A percentile compares a stretch with the other conserved stretches of the same genome.
Conservation (phyloP, 2,888 invertebrate species). For the Chrysotoxum bicinctum region DNA sequence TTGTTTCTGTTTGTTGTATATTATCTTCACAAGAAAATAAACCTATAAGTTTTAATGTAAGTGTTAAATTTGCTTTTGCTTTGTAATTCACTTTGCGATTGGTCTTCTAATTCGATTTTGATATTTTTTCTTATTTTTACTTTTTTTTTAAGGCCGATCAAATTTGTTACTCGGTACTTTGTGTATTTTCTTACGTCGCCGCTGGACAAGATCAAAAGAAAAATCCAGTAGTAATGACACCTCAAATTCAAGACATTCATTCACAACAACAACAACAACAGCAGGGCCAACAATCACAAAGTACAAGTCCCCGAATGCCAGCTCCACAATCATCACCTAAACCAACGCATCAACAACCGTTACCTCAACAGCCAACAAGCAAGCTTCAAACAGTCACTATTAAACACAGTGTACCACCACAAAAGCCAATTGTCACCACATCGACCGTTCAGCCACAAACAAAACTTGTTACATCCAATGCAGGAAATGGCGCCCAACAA, state of each 20-base stretch:
- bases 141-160: conserved; percentile 91
- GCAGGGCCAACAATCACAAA: conserved; percentile 71
- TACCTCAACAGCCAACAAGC: conserved; percentile 74
- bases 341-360: conserved; percentile 70
- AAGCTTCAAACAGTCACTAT: conserved; percentile 78
- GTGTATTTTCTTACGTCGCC: conserved; percentile 99
- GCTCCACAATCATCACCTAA: conserved; percentile 65
- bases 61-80: conserved; percentile 64
- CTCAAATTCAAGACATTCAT: conserved; percentile 80
- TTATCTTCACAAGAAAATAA: conserved; percentile 36
- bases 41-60: conserved; percentile 55
- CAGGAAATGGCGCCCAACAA: conserved; percentile 64
- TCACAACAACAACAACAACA: conserved; percentile 79
- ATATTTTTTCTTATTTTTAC: not conserved
- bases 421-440: conserved; percentile 80
- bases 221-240: conserved; percentile 80
- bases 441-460: conserved; percentile 80
- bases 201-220: conserved; percentile 92
- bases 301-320: conserved; percentile 62
- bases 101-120: conserved; percentile 6
- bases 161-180: conserved; percentile 99
- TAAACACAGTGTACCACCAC: conserved; percentile 80
- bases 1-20: conserved; percentile 66
- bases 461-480: conserved; percentile 41
- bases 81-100: conserved; percentile 31